Base-by-base conservation (phyloP, 2,113 vertebrate genomes). In the Dinomys branickii region DNA sequence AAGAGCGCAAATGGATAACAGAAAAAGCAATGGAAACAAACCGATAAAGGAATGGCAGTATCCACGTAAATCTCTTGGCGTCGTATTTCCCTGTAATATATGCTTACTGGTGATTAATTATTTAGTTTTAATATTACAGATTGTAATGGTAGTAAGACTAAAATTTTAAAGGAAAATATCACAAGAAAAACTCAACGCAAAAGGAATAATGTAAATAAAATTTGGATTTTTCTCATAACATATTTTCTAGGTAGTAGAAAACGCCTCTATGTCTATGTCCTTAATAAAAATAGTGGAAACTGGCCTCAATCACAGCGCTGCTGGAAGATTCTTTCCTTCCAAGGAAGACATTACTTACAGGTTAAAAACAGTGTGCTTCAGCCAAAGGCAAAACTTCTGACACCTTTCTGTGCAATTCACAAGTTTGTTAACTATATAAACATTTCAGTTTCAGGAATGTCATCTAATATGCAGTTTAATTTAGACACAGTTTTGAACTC, bases 391-490 rank as follows among this genome's bases (percentile, higher is more conserved):
- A 30, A 33, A 38, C 38, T 94, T 85, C 6, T 3, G 11, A 35
- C 3, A 41, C n/a, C 50, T 94, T 82, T 16, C 35, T 16, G 10
- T 26, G 47, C 8, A 67, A 89, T 67, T 85, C 20, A 30, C 41
- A 13, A 52, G 85, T 94, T 94, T 94, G 44, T 50, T 80, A 84
- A 81, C 52, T 3, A 47, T 47, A 41, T 17, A 85, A 54, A 38
- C 44, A 85, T 85, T 85, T 91, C 83, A 63, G n/a, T 59, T 90
- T 88, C 73, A 77, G 63, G 8, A 97, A 94, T 71, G 50, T 38
- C 30, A 85, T 58, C 10, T 73, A 56, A 82, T 38, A 54, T 65
- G 69, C 41, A 91, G 14, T n/a, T 94, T 86, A 85, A 83, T 95
- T 85, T 88, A 20, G 82, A 52, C 50, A 14, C 17, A 1, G 5